phyloP scores from a whole-genome alignment of 2,797 vertebrate species.

The Acanthis flammea region DNA sequence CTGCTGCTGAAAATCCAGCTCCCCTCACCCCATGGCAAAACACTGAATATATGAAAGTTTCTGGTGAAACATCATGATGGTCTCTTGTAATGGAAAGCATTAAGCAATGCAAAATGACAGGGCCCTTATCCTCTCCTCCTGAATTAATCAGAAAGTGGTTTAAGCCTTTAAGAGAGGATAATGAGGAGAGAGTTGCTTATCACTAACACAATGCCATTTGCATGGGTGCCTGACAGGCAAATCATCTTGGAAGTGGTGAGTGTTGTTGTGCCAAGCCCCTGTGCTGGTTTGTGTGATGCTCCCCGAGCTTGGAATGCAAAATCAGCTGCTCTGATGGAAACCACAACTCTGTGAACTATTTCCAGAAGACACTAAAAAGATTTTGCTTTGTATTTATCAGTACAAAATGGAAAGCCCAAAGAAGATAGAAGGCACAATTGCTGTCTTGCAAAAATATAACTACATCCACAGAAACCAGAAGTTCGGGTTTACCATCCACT shows the following conservation, averaged over 20 bases:
- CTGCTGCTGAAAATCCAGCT: background rate
- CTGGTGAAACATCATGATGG: background rate
- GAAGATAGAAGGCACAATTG: background rate
- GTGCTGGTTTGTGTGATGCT: background rate
- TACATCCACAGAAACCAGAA: background rate
- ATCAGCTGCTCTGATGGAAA: background rate
- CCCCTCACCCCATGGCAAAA: accelerated
- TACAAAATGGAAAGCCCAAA: background rate
- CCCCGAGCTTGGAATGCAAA: background rate
- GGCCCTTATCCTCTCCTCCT: background rate
- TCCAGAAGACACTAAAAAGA: background rate
- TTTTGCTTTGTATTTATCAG: background rate
- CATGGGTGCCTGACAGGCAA: background rate
- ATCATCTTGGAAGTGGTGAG: background rate
- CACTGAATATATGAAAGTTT: background rate
- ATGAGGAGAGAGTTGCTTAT: conserved; percentile 10
- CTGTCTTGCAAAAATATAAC: background rate
- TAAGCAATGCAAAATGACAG: background rate
- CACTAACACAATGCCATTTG: background rate
- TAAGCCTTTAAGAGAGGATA: conserved; percentile 6
- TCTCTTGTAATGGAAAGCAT: conserved; percentile 1
- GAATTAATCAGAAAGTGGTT: conserved; percentile 13
- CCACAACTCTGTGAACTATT: background rate
- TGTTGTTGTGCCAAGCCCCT: background rate
- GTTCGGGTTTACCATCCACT: background rate